Base-by-base conservation (phyloP, 1,140 invertebrate species). In the Calliphora vicina region DNA sequence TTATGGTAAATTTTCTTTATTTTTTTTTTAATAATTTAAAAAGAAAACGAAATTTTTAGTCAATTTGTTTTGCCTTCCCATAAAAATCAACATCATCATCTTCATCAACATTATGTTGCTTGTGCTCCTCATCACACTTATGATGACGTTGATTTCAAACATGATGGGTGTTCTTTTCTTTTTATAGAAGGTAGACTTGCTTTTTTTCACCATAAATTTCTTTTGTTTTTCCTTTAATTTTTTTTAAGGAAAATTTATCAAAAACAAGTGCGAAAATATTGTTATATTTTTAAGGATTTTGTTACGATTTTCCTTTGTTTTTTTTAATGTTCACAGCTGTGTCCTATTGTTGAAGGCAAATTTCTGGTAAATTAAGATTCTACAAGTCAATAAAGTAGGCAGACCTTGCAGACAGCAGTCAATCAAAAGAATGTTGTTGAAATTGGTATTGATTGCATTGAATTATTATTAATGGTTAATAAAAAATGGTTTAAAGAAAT, bases 211-310 rank as follows among this genome's bases (percentile, higher is more conserved):
- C 6, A 17, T 23, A 67, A 67, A 20, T 67, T 67, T 67, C 61
- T 67, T 57, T 67, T 67, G 61, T 67, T 67, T 67, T 23, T 23
- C n/a, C 4, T 67, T 45, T 12, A 45, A 6, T 45, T 45, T 45
- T 45, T 50, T 50, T 50, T n/a, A 1, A 50, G 3, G 45, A 17
- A 35, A 35, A 35, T 35, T 17, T 50, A 67, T 25, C 20, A 23
- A 23, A 67, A 67, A 67, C n/a, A 67, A 23, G 61, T 67, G 61
- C 61, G 61, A 67, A 67, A 67, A 67, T 67, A 6, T 67, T 57
- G 15, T 67, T 67, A 12, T 57, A 67, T 67, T 10, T 20, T 20
- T 20, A 23, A 25, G 61, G n/a, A 67, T 23, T 67, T 67, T 23
- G 9, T 57, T 35, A 2, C 10, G 13, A 50, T 25, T 23, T 67